These are phyloP conservation scores for Siniperca obscura DNA, from an alignment of 2,797 vertebrate genomes.

Conservation along the genomic window DNA sequence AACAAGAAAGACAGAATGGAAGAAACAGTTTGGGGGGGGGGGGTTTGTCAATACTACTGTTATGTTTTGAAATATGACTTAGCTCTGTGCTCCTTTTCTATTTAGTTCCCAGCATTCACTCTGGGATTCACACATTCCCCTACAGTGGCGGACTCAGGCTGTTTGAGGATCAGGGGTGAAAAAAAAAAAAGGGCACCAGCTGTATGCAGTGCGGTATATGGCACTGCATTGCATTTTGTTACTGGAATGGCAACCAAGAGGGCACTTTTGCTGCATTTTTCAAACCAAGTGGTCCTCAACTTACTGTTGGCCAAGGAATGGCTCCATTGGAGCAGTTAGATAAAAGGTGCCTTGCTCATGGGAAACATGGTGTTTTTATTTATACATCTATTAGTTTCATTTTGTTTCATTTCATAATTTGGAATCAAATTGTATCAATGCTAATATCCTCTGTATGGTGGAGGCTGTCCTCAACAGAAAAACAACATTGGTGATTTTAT, in stretches of 20 bases:
- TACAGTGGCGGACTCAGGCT: not conserved
- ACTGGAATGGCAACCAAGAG: too few relatives aligned
- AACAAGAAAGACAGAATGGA: constrained; percentile 34
- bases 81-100: not conserved
- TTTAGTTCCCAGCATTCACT: not conserved
- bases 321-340: not conserved
- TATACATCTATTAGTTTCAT: not conserved
- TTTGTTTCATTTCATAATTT: constrained; percentile 6
- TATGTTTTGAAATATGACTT: constrained; percentile 27
- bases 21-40: constrained; percentile 1
- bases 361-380: not conserved
- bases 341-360: not conserved
- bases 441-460: not conserved
- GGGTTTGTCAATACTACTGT: constrained; percentile 21
- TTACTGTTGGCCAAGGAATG: not conserved
- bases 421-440: not conserved
- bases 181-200: too few relatives aligned
- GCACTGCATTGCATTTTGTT: too few relatives aligned
- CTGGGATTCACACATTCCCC: not conserved
- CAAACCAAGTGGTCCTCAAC: too few relatives aligned
- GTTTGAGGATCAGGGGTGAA: too few relatives aligned
- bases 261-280: too few relatives aligned
- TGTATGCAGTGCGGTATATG: too few relatives aligned
- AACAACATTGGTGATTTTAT: too few relatives aligned
- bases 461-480: not conserved